Conservation (phyloP, 2,113 vertebrate species). For the Spea bombifrons region DNA sequence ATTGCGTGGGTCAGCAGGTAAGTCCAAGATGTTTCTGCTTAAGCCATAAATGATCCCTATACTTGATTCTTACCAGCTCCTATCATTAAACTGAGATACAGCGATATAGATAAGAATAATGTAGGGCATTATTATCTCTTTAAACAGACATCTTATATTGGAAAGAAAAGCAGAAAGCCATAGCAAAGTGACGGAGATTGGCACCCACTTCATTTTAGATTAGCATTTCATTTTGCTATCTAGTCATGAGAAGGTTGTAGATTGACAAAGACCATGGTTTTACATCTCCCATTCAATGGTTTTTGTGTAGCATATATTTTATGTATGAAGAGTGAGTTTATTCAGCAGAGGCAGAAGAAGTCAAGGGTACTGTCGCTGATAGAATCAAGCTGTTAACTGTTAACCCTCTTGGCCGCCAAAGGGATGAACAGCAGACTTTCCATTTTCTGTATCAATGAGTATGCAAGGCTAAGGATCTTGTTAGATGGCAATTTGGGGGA, state of each 20-base stretch:
- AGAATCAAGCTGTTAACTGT: constrained; percentile 20
- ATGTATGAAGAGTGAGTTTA: constrained; percentile 51
- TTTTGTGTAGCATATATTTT: constrained; percentile 46
- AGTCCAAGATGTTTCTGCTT: no score
- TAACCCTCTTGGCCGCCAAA: neutral
- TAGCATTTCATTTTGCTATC: constrained; percentile 63
- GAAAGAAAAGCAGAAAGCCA: constrained; percentile 64
- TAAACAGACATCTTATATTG: constrained; percentile 71
- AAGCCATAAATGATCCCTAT: no score
- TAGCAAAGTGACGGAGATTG: constrained; percentile 71
- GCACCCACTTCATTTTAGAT: constrained; percentile 62
- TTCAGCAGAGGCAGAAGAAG: constrained; percentile 41
- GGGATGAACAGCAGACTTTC: no score
- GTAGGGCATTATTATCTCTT: constrained; percentile 61
- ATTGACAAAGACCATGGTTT: constrained; percentile 49
- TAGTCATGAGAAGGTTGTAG: constrained; percentile 57
- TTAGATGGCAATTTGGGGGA: no score
- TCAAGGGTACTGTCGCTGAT: constrained; percentile 31
- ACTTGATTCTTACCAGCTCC: no score
- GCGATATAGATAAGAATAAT: neutral
- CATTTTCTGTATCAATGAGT: no score
- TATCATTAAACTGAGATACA: no score
- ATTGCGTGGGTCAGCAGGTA: no score
- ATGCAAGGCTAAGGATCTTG: no score
- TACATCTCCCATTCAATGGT: constrained; percentile 38